Conservation (phyloP, 1,140 invertebrate species). For the Micrasema minimum region DNA sequence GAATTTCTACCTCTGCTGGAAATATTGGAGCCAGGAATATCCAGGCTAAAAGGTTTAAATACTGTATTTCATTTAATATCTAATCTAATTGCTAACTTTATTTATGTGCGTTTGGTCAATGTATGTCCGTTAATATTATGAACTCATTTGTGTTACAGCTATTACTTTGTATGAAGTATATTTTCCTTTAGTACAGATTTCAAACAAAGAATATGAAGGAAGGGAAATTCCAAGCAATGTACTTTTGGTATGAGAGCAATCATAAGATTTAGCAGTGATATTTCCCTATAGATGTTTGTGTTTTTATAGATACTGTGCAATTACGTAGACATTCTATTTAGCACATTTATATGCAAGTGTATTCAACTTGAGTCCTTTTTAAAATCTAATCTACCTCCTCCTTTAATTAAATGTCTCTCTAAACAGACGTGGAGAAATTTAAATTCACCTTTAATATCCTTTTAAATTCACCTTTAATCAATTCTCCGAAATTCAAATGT, state of each 20-base stretch:
- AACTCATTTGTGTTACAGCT: slow-evolving; percentile 65
- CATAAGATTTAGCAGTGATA: background rate
- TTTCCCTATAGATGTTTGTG: slow-evolving; percentile 1
- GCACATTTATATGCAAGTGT: background rate
- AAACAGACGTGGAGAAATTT: background rate
- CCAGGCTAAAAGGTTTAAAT: slow-evolving; percentile 72
- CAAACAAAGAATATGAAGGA: slow-evolving; percentile 69
- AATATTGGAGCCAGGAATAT: slow-evolving; percentile 78
- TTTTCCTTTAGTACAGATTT: slow-evolving; percentile 72
- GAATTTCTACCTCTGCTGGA: slow-evolving; percentile 74
- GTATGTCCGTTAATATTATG: no score
- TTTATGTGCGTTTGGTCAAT: no score
- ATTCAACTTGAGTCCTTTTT: no score
- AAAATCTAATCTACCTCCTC: background rate
- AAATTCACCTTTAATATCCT: no score
- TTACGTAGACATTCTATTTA: background rate
- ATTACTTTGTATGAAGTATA: slow-evolving; percentile 81
- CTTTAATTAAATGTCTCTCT: background rate
- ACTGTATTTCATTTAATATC: no score
- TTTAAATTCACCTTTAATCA: no score
- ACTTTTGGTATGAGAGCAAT: slow-evolving; percentile 59
- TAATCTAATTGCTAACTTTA: no score
- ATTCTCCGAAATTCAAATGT: no score
- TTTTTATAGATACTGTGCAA: background rate
- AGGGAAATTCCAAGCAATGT: slow-evolving; percentile 66